A percentile compares a stretch with the other conserved stretches of the same genome.
phyloP scores from a whole-genome alignment of 30 jellyfish, hydroid and myxozoan genomes.

The Catostylus mosaicus region DNA sequence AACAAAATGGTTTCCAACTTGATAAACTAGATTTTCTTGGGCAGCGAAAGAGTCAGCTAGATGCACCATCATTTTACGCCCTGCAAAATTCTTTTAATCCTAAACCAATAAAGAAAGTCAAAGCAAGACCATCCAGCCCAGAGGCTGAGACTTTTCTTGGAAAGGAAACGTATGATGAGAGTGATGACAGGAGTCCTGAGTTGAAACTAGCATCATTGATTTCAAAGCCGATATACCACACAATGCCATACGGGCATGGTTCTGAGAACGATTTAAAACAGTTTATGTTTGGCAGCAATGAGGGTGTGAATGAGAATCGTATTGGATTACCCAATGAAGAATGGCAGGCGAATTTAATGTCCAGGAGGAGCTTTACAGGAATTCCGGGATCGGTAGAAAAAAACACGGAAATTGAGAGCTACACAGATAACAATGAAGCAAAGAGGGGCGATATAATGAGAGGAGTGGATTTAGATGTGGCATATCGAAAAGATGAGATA shows the following conservation, averaged over 20 bases:
- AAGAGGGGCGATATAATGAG: constrained; percentile 8
- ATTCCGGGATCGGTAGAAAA: constrained; percentile 18
- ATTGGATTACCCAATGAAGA: constrained; percentile 62
- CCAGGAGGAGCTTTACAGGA: constrained; percentile 22
- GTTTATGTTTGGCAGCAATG: constrained; percentile 51
- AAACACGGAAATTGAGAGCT: neutral
- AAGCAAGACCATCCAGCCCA: constrained; percentile 36
- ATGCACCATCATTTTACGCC: constrained; percentile 57
- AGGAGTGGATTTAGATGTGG: neutral
- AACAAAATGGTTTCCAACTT: constrained; percentile 17
- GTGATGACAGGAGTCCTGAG: constrained; percentile 70
- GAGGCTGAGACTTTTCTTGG: constrained; percentile 85
- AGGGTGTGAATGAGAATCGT: constrained; percentile 8
- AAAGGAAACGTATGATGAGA: constrained; percentile 65
- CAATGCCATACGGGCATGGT: constrained; percentile 17
- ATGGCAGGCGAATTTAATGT: constrained; percentile 35
- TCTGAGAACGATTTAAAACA: constrained; percentile 51
- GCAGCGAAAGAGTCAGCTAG: constrained; percentile 49
- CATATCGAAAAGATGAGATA: neutral
- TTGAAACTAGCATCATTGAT: constrained; percentile 77
- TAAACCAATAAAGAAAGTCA: constrained; percentile 39
- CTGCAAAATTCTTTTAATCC: constrained; percentile 64
- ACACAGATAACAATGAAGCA: constrained; percentile 9
- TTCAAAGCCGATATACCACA: constrained; percentile 90
- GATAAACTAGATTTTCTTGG: constrained; percentile 43